Evolutionary conservation across 2,797 vertebrate species (phyloP).

Genomic region (Paguma larvata): DNA sequence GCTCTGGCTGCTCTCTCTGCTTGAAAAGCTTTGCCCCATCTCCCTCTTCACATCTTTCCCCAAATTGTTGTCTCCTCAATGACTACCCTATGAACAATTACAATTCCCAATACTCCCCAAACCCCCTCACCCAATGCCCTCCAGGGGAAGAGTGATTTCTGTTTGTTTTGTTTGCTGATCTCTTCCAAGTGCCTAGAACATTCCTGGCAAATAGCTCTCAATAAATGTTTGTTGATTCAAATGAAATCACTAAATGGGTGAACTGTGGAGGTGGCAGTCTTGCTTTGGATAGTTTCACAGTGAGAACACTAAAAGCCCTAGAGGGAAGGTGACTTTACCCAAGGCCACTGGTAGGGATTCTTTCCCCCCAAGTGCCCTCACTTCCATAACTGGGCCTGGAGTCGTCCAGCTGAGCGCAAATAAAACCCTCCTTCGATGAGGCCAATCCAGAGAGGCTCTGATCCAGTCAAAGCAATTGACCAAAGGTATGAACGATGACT

Average conservation of each 20-base stretch:
- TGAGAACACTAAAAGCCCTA: background rate
- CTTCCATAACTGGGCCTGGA: background rate
- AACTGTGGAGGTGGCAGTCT: background rate
- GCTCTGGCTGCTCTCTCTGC: background rate
- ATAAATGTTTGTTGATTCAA: background rate
- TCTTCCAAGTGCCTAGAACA: slow-evolving; percentile 42
- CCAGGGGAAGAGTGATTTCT: background rate
- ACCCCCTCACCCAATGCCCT: background rate
- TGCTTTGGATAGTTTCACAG: background rate
- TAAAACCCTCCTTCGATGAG: background rate
- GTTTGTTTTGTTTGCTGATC: background rate
- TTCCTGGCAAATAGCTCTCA: background rate
- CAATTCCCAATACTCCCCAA: background rate
- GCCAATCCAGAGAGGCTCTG: background rate
- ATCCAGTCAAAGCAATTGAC: background rate
- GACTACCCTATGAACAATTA: background rate
- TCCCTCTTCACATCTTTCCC: background rate
- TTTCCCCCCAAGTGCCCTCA: background rate
- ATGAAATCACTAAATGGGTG: background rate
- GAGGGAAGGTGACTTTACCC: background rate
- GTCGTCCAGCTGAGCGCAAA: background rate
- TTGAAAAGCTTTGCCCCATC: background rate
- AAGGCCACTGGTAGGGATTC: background rate
- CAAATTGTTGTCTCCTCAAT: background rate
- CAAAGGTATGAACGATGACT: background rate